Percentiles rank a stretch among this genome's conserved stretches.
Evolutionary conservation across 2,888 invertebrate genomes (phyloP).

Genomic region (Lasioglossum oenotherae): DNA sequence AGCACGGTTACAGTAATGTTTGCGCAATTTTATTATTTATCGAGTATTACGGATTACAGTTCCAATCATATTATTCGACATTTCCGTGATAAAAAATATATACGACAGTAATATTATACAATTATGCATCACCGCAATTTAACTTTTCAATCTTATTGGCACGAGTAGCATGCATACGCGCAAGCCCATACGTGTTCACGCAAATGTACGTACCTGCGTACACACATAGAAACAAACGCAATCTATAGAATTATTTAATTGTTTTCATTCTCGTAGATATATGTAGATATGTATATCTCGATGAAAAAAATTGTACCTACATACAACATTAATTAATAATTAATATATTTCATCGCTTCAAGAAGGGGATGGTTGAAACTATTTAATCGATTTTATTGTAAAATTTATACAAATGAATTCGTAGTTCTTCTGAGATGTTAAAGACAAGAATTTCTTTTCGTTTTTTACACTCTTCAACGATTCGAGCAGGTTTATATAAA

Average conservation of each 20-base stretch:
- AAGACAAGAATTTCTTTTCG: constrained; percentile 12
- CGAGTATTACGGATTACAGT: neutral
- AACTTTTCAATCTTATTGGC: neutral
- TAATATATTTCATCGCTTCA: too few species aligned
- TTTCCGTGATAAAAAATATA: neutral
- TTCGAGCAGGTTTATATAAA: constrained; percentile 23
- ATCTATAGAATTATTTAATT: neutral
- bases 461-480: neutral
- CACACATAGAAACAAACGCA: neutral
- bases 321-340: neutral
- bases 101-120: neutral
- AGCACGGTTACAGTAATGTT: neutral
- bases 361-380: neutral
- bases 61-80: neutral
- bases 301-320: neutral
- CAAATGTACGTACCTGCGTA: neutral
- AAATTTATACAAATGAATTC: neutral
- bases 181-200: neutral
- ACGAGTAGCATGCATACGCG: neutral
- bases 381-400: neutral
- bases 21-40: neutral
- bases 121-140: neutral
- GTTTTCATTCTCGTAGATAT: neutral
- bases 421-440: neutral
- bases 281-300: neutral